These are phyloP conservation scores for Ooceraea biroi DNA, from an alignment of 1,140 invertebrate genomes.

Conservation along the genomic window DNA sequence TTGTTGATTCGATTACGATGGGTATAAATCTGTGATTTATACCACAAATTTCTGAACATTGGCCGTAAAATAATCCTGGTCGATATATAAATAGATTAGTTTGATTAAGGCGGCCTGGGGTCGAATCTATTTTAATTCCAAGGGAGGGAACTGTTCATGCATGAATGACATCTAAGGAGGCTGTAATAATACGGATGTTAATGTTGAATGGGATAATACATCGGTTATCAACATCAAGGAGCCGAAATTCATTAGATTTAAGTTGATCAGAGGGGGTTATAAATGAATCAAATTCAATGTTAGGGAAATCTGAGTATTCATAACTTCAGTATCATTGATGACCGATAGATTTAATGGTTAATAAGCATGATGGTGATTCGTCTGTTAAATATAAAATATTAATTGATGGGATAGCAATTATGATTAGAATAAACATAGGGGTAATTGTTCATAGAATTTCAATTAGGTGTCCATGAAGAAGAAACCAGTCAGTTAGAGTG, in stretches of 20 bases:
- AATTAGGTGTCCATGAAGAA: slow-evolving; percentile 85
- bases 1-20: slow-evolving; percentile 89
- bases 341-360: slow-evolving; percentile 88
- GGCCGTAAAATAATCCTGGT: slow-evolving; percentile 89
- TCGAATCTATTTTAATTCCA: slow-evolving; percentile 89
- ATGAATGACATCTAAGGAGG: no score
- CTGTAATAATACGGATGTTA: slow-evolving; percentile 88
- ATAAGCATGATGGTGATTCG: slow-evolving; percentile 44
- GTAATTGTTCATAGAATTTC: slow-evolving; percentile 83
- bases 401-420: slow-evolving; percentile 88
- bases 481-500: neutral
- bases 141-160: no score
- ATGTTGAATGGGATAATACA: slow-evolving; percentile 87
- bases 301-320: slow-evolving; percentile 88
- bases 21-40: slow-evolving; percentile 92
- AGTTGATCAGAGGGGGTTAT: neutral
- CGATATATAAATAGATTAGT: slow-evolving; percentile 86
- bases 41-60: slow-evolving; percentile 94
- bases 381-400: slow-evolving; percentile 85
- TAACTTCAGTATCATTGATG: slow-evolving; percentile 91
- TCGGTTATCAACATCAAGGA: slow-evolving; percentile 89
- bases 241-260: slow-evolving; percentile 86
- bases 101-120: slow-evolving; percentile 91
- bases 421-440: slow-evolving; percentile 88
- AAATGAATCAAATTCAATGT: slow-evolving; percentile 88